phyloP scores from a whole-genome alignment of 2,113 vertebrate species.

The Dasyurus viverrinus region DNA sequence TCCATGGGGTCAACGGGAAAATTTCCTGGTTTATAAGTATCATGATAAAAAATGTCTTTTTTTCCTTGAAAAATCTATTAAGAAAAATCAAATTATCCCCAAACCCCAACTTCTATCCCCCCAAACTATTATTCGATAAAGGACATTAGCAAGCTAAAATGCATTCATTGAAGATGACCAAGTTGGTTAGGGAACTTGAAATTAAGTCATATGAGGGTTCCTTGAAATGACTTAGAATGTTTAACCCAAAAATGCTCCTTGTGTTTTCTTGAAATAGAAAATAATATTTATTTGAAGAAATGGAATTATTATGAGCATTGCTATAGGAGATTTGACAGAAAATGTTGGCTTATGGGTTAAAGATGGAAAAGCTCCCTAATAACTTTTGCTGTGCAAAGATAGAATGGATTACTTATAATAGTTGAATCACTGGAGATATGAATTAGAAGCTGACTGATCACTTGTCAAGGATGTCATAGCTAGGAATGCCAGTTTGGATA shows the following conservation, averaged over 20 bases:
- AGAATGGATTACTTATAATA: neutral
- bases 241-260: neutral
- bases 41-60: too few relatives aligned
- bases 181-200: neutral
- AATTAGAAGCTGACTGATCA: neutral
- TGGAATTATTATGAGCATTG: neutral
- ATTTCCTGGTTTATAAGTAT: too few relatives aligned
- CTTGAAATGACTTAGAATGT: neutral
- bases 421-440: neutral
- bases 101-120: neutral
- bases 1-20: too few relatives aligned
- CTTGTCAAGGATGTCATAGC: neutral
- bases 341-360: neutral
- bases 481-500: neutral
- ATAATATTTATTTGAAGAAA: neutral
- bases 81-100: neutral
- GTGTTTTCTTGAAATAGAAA: neutral
- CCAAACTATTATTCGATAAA: neutral
- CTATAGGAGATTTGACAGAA: neutral
- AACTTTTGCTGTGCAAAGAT: neutral
- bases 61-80: neutral
- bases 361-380: neutral
- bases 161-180: neutral
- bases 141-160: neutral
- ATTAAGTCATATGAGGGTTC: neutral